phyloP scores from a whole-genome alignment of 2,888 invertebrate genomes.

The Trichogramma dendrolimi region DNA sequence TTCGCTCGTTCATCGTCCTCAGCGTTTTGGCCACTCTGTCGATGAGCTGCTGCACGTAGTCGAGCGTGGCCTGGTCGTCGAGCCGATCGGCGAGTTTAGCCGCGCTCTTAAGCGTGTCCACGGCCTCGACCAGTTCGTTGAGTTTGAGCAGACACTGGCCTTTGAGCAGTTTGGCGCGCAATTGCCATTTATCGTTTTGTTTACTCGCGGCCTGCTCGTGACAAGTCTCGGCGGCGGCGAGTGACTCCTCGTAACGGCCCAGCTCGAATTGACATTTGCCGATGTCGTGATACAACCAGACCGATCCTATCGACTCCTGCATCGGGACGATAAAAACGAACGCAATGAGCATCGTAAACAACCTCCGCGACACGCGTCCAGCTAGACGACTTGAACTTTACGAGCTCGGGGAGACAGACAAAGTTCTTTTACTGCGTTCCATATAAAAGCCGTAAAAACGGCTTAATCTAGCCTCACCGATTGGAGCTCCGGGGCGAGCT shows the following conservation, averaged over 20 bases:
- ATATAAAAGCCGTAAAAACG: background rate
- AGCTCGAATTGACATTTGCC: slow-evolving; percentile 42
- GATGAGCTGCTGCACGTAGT: slow-evolving; percentile 39
- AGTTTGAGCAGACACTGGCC: slow-evolving; percentile 40
- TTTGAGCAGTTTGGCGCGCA: slow-evolving; percentile 38
- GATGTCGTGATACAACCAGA: slow-evolving; percentile 40
- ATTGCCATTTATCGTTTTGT: slow-evolving; percentile 37
- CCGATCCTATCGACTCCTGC: slow-evolving; percentile 30
- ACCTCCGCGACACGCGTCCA: no score
- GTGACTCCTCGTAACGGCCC: slow-evolving; percentile 31
- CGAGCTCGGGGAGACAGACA: no score
- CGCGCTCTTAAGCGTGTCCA: slow-evolving; percentile 31
- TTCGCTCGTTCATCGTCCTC: slow-evolving; percentile 15
- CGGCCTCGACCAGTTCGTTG: slow-evolving; percentile 38
- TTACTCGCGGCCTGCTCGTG: slow-evolving; percentile 30
- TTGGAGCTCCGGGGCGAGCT: slow-evolving; percentile 26
- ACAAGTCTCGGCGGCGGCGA: slow-evolving; percentile 34
- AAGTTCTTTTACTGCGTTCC: no score
- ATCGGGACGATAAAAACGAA: slow-evolving; percentile 6
- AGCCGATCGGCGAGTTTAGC: slow-evolving; percentile 32
- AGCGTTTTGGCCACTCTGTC: slow-evolving; percentile 29
- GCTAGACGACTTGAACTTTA: no score
- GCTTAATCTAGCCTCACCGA: background rate
- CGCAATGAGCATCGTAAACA: background rate
- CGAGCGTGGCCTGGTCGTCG: slow-evolving; percentile 30